Percentiles rank a stretch among this genome's conserved stretches.
Evolutionary conservation across 1,140 invertebrate genomes (phyloP).

Genomic region (Trachymyrmex septentrionalis): DNA sequence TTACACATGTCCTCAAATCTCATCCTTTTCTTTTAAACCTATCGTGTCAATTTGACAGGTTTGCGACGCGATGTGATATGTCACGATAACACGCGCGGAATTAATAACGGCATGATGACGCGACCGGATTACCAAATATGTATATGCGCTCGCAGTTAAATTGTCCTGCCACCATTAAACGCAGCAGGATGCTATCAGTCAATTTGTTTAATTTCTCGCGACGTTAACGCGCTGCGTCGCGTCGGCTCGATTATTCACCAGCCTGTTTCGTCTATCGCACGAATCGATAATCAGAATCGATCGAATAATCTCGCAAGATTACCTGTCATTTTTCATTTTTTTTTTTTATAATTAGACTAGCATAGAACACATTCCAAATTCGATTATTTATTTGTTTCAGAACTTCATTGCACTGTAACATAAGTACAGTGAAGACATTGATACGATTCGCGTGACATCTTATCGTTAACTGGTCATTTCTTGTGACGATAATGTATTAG

Average conservation of each 20-base stretch:
- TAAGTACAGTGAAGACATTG: background rate
- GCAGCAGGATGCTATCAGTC: constrained; percentile 57
- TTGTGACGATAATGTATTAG: background rate
- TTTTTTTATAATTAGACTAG: background rate
- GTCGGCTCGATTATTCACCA: background rate
- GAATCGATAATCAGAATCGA: constrained; percentile 33
- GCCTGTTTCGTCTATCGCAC: background rate
- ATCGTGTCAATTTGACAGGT: background rate
- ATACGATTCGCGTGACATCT: constrained; percentile 13
- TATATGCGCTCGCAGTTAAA: constrained; percentile 40
- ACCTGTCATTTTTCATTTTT: constrained; percentile 20
- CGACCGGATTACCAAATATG: constrained; percentile 40
- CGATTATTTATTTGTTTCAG: constrained; percentile 19
- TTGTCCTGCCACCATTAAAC: constrained; percentile 44
- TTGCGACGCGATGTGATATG: background rate
- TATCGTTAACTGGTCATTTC: background rate
- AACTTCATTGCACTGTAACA: background rate
- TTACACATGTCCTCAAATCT: background rate
- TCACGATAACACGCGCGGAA: constrained; percentile 25
- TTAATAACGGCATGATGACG: constrained; percentile 31
- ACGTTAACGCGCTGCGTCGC: constrained; percentile 9
- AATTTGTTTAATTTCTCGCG: constrained; percentile 63
- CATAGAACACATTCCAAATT: constrained; percentile 17
- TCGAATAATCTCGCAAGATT: constrained; percentile 12
- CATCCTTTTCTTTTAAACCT: background rate